These are phyloP conservation scores for Trichomycterus rosablanca DNA, from an alignment of 2,113 vertebrate genomes.

Conservation along the genomic window DNA sequence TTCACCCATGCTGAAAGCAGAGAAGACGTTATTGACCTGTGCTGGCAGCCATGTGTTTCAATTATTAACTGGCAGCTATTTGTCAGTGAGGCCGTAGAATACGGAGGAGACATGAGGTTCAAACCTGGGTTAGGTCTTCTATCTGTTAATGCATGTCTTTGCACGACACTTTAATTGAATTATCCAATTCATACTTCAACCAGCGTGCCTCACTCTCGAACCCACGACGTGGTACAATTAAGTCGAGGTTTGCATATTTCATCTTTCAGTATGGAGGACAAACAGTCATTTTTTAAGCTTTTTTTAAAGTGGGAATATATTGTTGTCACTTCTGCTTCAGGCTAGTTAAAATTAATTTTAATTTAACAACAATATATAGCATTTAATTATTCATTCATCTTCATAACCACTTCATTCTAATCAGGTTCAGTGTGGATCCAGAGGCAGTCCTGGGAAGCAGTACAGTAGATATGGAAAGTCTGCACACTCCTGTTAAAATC, in stretches of 20 bases:
- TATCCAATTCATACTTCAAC: slow-evolving; percentile 99
- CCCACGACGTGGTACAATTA: slow-evolving; percentile 97
- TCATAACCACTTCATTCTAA: too few relatives aligned
- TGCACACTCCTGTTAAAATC: too few relatives aligned
- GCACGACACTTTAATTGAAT: slow-evolving; percentile 98
- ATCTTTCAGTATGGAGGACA: slow-evolving; percentile 43
- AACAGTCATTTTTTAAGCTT: slow-evolving; percentile 19
- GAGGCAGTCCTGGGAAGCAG: too few relatives aligned
- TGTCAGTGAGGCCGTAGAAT: slow-evolving; percentile 92
- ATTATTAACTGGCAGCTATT: slow-evolving; percentile 98
- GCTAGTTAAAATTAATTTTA: too few relatives aligned
- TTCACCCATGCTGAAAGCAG: slow-evolving; percentile 82
- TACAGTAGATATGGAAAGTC: too few relatives aligned
- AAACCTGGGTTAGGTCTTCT: slow-evolving; percentile 96
- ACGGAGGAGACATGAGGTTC: slow-evolving; percentile 81
- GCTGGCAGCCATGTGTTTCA: slow-evolving; percentile 98
- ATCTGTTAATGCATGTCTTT: slow-evolving; percentile 98
- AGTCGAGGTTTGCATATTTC: slow-evolving; percentile 88
- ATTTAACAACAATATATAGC: too few relatives aligned
- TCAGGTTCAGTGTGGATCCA: too few relatives aligned
- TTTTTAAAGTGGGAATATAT: slow-evolving; percentile 10
- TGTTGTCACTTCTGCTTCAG: not conserved
- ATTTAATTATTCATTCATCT: too few relatives aligned
- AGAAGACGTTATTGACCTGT: slow-evolving; percentile 98
- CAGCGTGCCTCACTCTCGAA: slow-evolving; percentile 91